Conservation (phyloP, 1,140 invertebrate species). For the Neodiprion lecontei region DNA sequence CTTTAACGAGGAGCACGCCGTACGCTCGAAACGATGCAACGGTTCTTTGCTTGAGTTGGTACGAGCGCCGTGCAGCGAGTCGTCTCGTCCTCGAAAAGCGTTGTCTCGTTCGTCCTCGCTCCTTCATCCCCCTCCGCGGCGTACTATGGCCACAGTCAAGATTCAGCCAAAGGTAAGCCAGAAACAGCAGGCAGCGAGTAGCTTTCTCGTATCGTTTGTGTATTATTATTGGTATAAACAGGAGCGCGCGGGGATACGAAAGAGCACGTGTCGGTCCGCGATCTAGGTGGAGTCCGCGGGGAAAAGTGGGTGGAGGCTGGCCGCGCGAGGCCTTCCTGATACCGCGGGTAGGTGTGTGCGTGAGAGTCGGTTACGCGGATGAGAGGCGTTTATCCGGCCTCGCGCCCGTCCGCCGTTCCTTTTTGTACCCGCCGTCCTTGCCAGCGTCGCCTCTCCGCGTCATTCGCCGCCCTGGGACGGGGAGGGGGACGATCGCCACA, state of each 20-base stretch:
- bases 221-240: too few species aligned
- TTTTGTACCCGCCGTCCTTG: conserved; percentile 20
- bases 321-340: conserved; percentile 46
- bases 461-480: neutral
- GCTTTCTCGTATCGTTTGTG: too few species aligned
- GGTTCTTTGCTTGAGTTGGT: neutral
- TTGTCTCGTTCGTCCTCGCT: neutral
- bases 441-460: conserved; percentile 5
- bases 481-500: conserved; percentile 8
- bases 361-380: conserved; percentile 25
- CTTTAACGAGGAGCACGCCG: neutral
- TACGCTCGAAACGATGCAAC: conserved; percentile 1
- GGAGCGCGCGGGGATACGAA: neutral
- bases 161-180: conserved; percentile 10
- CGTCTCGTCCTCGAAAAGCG: neutral
- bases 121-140: neutral
- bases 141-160: conserved; percentile 7
- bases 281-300: conserved; percentile 59
- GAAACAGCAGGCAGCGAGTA: too few species aligned
- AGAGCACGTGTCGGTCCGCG: conserved; percentile 49
- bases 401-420: neutral
- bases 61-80: too few species aligned
- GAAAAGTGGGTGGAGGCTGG: conserved; percentile 59
- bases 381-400: neutral
- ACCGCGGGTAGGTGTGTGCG: conserved; percentile 33